Evolutionary conservation across 2,797 vertebrate genomes (phyloP).

Genomic region (Miichthys miiuy): DNA sequence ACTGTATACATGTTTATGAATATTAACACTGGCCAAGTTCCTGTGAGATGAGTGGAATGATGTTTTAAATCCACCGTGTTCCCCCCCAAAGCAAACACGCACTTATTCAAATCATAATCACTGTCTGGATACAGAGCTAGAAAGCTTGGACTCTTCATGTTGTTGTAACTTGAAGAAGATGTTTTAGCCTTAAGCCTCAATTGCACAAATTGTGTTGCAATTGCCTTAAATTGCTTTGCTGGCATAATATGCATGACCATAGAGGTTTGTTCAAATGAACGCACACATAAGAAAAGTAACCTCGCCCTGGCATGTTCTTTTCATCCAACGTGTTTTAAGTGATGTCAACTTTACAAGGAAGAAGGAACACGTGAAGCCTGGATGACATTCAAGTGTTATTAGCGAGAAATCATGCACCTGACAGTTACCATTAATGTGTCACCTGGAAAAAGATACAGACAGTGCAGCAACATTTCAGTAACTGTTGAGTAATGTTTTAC

Average conservation of each 20-base stretch:
- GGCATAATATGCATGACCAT: conserved; percentile 11
- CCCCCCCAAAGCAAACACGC: conserved; percentile 44
- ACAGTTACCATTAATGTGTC: neutral
- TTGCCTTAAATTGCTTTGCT: conserved; percentile 39
- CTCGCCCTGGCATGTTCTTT: neutral
- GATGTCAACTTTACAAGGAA: neutral
- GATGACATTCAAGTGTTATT: neutral
- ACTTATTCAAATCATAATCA: conserved; percentile 40
- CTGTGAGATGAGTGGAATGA: conserved; percentile 9
- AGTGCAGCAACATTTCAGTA: neutral
- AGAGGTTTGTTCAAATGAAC: conserved; percentile 19
- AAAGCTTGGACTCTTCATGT: conserved; percentile 22
- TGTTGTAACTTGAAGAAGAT: conserved; percentile 27
- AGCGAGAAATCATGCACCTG: neutral
- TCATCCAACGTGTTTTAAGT: neutral
- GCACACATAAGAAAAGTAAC: conserved; percentile 10
- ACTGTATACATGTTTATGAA: conserved; percentile 32
- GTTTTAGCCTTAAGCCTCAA: conserved; percentile 27
- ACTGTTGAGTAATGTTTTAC: neutral
- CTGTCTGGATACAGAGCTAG: conserved; percentile 36
- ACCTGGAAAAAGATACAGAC: neutral
- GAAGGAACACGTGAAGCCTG: neutral
- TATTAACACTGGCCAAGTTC: conserved; percentile 23
- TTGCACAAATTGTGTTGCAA: conserved; percentile 26
- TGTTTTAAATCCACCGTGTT: conserved; percentile 30